Conservation (phyloP, 2,888 invertebrate genomes). For the Bimastos eiseni region DNA sequence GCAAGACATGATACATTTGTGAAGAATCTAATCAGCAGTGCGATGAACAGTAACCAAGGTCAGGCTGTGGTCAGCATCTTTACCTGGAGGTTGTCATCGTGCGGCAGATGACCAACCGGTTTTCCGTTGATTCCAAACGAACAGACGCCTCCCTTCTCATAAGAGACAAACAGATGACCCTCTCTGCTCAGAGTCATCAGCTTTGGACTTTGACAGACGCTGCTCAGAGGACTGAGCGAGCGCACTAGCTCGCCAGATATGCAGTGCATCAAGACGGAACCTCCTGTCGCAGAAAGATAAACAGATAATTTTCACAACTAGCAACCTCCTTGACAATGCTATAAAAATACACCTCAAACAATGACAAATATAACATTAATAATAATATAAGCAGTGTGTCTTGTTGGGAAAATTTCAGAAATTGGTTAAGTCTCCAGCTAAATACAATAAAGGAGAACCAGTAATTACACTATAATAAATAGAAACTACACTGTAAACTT, state of each 20-base stretch:
- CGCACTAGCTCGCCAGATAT: constrained; percentile 93
- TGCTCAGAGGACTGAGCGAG: constrained; percentile 77
- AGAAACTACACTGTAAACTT: no score
- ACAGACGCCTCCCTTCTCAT: constrained; percentile 85
- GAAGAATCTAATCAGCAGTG: neutral
- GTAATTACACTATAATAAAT: no score
- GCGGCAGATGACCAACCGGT: constrained; percentile 82
- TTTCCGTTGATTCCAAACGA: constrained; percentile 93
- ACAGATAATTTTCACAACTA: neutral
- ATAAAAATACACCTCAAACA: neutral
- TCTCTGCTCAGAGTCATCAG: constrained; percentile 92
- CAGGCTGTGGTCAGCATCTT: neutral
- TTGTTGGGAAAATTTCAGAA: no score
- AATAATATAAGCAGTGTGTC: neutral
- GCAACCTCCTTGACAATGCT: neutral
- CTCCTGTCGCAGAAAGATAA: constrained; percentile 71
- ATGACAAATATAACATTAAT: neutral
- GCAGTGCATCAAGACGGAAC: constrained; percentile 94
- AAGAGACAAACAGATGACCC: constrained; percentile 91
- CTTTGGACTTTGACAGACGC: constrained; percentile 69
- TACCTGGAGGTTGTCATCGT: constrained; percentile 92
- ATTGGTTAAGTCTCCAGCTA: no score
- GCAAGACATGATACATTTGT: no score
- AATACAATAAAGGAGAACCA: no score
- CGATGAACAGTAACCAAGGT: neutral